A percentile compares a stretch with the other conserved stretches of the same genome.
These are phyloP conservation scores for Anolis sagrei DNA, from an alignment of 2,113 vertebrate genomes.

Conservation along the genomic window DNA sequence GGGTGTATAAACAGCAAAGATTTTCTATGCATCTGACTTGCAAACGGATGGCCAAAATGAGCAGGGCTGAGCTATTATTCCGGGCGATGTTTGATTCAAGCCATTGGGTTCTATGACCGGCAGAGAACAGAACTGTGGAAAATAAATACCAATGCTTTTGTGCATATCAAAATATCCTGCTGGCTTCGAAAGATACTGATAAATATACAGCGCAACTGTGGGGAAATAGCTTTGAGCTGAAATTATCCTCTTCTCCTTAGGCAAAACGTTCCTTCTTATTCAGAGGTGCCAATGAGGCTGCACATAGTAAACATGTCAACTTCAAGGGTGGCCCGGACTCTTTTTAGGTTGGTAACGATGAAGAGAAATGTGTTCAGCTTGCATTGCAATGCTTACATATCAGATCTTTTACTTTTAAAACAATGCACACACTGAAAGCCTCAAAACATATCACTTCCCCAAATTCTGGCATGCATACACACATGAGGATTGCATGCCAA, in stretches of 20 bases:
- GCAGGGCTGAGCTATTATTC: neutral
- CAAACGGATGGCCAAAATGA: constrained; percentile 13
- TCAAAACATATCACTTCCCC: neutral
- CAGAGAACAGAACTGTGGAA: neutral
- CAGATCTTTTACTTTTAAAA: neutral
- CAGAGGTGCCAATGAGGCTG: neutral
- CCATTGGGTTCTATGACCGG: neutral
- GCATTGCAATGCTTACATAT: neutral
- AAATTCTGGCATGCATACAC: neutral
- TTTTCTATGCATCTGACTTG: constrained; percentile 64
- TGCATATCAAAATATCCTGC: neutral
- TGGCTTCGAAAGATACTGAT: neutral
- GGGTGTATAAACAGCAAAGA: constrained; percentile 67
- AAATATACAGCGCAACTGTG: neutral
- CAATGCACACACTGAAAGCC: neutral
- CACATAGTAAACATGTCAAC: neutral
- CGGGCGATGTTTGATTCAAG: neutral
- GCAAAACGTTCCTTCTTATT: neutral
- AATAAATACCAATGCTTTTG: neutral
- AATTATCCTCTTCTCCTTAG: neutral
- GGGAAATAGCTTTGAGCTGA: neutral
- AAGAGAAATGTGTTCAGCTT: neutral
- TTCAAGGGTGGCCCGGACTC: neutral
- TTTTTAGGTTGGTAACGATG: neutral
- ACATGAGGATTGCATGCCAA: neutral